Conservation (phyloP, 2,797 vertebrate species). For the Arctocebus calabarensis region DNA sequence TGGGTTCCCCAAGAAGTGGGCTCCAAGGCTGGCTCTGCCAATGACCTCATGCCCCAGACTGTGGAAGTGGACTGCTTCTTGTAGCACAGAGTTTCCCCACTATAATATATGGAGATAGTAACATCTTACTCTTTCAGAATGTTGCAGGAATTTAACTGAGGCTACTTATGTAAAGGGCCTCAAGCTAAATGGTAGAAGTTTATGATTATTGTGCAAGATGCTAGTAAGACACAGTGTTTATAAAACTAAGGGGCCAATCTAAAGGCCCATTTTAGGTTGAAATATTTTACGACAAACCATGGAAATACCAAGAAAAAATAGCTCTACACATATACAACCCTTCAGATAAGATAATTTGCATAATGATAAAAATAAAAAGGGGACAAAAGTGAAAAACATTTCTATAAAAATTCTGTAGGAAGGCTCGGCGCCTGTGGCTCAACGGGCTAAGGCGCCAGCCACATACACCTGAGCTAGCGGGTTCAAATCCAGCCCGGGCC, state of each 20-base stretch:
- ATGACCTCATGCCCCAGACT: background rate
- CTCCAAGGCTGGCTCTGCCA: background rate
- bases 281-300: background rate
- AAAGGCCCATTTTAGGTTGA: background rate
- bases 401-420: background rate
- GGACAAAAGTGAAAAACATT: background rate
- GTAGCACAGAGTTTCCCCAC: background rate
- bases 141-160: background rate
- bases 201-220: background rate
- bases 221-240: background rate
- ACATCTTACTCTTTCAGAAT: background rate
- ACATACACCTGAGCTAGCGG: too few species aligned
- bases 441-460: too few species aligned
- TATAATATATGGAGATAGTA: background rate
- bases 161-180: background rate
- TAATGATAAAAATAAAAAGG: background rate
- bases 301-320: slow-evolving; percentile 34
- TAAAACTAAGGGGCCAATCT: slow-evolving; percentile 34
- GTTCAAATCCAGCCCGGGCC: too few species aligned
- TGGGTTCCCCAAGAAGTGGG: background rate
- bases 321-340: background rate
- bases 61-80: background rate
- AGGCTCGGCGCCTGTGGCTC: too few species aligned
- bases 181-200: background rate
- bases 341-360: slow-evolving; percentile 1